Percentiles rank a stretch among this genome's conserved stretches.
Evolutionary conservation across 2,113 vertebrate genomes (phyloP).

Genomic region (Pipra filicauda): DNA sequence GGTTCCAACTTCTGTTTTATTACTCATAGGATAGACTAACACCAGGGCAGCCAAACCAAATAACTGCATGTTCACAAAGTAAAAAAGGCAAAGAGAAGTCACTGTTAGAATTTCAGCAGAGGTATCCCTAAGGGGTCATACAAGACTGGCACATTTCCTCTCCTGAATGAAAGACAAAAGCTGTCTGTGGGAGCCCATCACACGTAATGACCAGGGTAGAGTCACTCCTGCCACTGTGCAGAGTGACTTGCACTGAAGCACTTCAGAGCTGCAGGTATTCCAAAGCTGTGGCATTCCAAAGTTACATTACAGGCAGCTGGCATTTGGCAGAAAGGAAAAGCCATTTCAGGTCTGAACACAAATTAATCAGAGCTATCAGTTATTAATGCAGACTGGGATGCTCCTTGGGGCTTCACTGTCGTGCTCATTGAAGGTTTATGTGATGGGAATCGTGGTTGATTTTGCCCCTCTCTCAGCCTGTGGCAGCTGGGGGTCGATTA

Average conservation of each 20-base stretch:
- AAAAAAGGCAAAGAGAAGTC: background rate
- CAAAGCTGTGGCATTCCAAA: background rate
- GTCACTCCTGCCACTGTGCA: background rate
- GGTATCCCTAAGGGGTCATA: background rate
- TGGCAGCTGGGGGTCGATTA: slow-evolving; percentile 98
- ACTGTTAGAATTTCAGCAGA: background rate
- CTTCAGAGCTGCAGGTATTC: background rate
- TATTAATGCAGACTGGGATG: rapidly evolving
- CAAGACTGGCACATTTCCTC: background rate
- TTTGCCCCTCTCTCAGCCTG: slow-evolving; percentile 73
- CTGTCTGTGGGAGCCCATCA: background rate
- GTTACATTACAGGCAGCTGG: background rate
- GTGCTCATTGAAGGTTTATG: background rate
- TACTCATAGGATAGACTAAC: background rate
- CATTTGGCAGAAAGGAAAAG: background rate
- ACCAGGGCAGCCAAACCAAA: background rate
- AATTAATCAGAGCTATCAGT: background rate
- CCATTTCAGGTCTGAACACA: background rate
- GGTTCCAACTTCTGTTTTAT: slow-evolving; percentile 68
- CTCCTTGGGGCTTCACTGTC: background rate
- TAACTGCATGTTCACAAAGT: background rate
- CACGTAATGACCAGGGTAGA: background rate
- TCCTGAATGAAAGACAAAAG: background rate
- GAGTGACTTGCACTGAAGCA: background rate
- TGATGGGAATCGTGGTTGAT: background rate